Base-by-base conservation (phyloP, 1,140 invertebrate species). In the Zaprionus vittiger region DNA sequence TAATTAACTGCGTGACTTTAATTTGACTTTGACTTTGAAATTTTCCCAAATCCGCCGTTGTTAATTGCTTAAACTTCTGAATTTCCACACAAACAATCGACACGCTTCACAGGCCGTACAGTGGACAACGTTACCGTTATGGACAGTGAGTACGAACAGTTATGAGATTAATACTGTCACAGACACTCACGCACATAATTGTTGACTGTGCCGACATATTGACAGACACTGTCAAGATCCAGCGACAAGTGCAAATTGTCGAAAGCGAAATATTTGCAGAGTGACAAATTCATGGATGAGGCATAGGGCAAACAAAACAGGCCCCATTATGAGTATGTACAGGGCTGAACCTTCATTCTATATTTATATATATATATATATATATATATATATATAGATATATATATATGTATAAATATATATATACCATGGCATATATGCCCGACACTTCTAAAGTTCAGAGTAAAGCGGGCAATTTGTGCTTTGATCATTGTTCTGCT, bases 1-100 rank as follows among this genome's bases (percentile, higher is more conserved):
- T 87, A 83, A 84, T 89, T 89, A 87, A 89, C 20, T 22, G 65
- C 59, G 31, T 82, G 81, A 90, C 85, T 77, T 90, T 90, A 76
- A 76, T 73, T 82, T 77, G 85, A 90, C 85, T 82, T 90, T 90
- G 85, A 60, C 81, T 80, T 90, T 90, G 79, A 90, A 90, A 89
- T 66, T 57, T 57, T 47, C 26, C 59, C 61, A 65, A 20, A 47
- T 52, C 67, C 41, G 34, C 55, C 28, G 56, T 67, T 66, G n/a
- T 77, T 56, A 73, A 73, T 73, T 63, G 68, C 71, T 76, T 70
- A 78, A 47, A 73, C 75, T 83, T 80, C 77, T 68, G 31, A 47
- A 22, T 77, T 73, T 56, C 59, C 68, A 68, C 17, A 63, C 64
- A 34, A 20, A 54, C 26, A 60, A 47, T 49, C 49, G 81, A 62